phyloP scores from a whole-genome alignment of 30 jellyfish, hydroid and myxozoan genomes.

The Chironex yamaguchii region DNA sequence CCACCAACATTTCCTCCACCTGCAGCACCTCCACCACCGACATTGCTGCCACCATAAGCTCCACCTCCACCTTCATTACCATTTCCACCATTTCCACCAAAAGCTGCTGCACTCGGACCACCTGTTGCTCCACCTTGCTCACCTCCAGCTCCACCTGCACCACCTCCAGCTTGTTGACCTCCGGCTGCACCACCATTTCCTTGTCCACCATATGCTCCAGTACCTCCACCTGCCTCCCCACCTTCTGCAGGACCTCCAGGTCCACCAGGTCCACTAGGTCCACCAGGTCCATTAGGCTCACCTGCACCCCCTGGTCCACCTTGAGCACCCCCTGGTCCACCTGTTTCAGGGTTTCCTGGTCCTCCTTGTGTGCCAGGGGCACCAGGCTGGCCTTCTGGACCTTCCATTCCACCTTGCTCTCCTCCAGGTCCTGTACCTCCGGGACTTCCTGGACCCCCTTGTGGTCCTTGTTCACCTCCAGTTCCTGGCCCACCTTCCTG shows the following conservation, averaged over 20 bases:
- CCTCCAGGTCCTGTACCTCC: too few relatives aligned
- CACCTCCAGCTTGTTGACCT: not conserved
- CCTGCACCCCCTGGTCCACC: conserved; percentile 36
- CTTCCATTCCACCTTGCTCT: not conserved
- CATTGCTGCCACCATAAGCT: conserved; percentile 52
- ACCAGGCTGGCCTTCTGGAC: not conserved
- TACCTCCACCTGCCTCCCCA: conserved; percentile 7
- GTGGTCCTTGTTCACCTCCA: not conserved
- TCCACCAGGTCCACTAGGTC: not conserved
- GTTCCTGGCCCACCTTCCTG: not conserved
- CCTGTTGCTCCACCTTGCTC: not conserved
- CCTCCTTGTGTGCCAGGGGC: not conserved
- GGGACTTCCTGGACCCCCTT: not conserved
- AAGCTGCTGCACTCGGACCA: not conserved
- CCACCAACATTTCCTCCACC: conserved; percentile 79
- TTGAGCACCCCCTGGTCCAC: not conserved
- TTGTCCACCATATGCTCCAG: not conserved
- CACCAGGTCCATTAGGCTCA: not conserved
- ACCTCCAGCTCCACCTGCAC: conserved; percentile 1
- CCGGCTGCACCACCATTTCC: conserved; percentile 2
- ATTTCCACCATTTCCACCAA: not conserved
- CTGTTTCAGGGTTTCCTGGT: conserved; percentile 2
- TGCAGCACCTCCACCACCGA: conserved; percentile 46
- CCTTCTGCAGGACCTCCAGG: not conserved
- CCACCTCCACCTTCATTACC: conserved; percentile 35